A percentile compares a stretch with the other conserved stretches of the same genome.
phyloP scores from a whole-genome alignment of 2,797 vertebrate species.

The Pangasius larnaudii region DNA sequence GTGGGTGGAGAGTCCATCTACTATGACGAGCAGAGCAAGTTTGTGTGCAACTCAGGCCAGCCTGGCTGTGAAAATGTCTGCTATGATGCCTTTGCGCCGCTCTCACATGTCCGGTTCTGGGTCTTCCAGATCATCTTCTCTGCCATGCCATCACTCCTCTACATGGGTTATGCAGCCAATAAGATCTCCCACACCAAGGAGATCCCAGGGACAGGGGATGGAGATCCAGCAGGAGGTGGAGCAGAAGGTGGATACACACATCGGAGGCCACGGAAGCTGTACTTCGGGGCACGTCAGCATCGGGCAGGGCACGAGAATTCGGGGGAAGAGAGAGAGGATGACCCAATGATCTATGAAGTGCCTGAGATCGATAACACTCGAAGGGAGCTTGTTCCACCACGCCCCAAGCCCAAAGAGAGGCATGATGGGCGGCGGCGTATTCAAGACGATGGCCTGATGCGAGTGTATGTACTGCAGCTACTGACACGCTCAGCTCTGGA shows the following conservation, averaged over 20 bases:
- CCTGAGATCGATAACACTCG: slow-evolving; percentile 86
- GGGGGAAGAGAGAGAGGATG: slow-evolving; percentile 83
- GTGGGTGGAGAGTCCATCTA: slow-evolving; percentile 99
- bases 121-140: slow-evolving; percentile 98
- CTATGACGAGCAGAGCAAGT: slow-evolving; percentile 98
- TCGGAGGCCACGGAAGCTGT: slow-evolving; percentile 79
- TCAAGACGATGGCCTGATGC: slow-evolving; percentile 91
- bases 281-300: slow-evolving; percentile 79
- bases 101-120: slow-evolving; percentile 97
- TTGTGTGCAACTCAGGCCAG: slow-evolving; percentile 96
- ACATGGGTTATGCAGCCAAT: slow-evolving; percentile 93
- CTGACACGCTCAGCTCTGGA: slow-evolving; percentile 88
- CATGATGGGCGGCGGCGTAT: slow-evolving; percentile 91
- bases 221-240: slow-evolving; percentile 68
- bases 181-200: slow-evolving; percentile 92
- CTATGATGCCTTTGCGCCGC: slow-evolving; percentile 94
- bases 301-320: slow-evolving; percentile 74
- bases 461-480: slow-evolving; percentile 93
- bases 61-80: slow-evolving; percentile 98
- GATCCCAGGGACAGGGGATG: slow-evolving; percentile 68
- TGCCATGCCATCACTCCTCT: slow-evolving; percentile 92
- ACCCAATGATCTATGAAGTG: slow-evolving; percentile 88
- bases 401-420: slow-evolving; percentile 82
- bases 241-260: slow-evolving; percentile 80
- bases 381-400: slow-evolving; percentile 82